Evolutionary conservation across 2,888 invertebrate species (phyloP).

Genomic region (Lottia gigantea): DNA sequence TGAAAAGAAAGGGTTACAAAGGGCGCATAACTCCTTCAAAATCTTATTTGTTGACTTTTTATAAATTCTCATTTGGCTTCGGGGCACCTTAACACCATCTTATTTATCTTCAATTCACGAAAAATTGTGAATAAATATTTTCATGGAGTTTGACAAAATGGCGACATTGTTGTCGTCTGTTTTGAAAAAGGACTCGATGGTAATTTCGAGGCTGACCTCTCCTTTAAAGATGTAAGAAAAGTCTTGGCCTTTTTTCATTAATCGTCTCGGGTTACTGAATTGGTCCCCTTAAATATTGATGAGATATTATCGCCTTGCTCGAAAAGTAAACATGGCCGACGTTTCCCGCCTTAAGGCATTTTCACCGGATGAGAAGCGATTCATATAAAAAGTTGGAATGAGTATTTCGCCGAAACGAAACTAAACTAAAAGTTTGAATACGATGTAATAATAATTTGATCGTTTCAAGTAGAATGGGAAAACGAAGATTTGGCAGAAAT

Average conservation of each 20-base stretch:
- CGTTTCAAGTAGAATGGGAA: background rate
- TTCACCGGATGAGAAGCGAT: constrained; percentile 5
- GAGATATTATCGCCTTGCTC: background rate
- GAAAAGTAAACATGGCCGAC: constrained; percentile 8
- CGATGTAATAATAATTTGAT: background rate
- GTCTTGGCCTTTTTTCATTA: too few species aligned
- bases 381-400: constrained; percentile 4
- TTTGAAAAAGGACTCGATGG: too few species aligned
- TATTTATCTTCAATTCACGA: background rate
- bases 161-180: too few species aligned
- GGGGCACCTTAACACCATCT: background rate
- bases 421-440: background rate
- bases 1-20: background rate
- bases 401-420: constrained; percentile 4
- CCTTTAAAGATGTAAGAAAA: too few species aligned
- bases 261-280: too few species aligned
- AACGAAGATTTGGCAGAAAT: background rate
- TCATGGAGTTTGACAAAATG: background rate
- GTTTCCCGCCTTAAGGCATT: background rate
- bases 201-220: too few species aligned
- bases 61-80: background rate
- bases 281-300: too few species aligned
- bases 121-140: background rate
- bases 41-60: background rate
- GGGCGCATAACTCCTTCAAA: background rate